These are phyloP conservation scores for Cheilosia soror DNA, from an alignment of 2,888 invertebrate species.

Conservation along the genomic window DNA sequence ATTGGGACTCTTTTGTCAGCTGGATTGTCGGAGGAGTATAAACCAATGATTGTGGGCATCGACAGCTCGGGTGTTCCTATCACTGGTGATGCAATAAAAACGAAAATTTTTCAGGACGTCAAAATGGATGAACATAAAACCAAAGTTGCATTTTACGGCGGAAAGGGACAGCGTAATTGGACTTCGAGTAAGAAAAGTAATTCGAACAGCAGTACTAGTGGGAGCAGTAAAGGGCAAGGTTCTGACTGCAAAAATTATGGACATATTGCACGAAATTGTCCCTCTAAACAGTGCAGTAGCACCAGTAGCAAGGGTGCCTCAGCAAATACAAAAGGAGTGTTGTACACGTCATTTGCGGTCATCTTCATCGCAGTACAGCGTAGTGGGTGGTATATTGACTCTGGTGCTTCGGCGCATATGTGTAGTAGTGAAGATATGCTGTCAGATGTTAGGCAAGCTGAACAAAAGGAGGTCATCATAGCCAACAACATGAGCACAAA, in stretches of 20 bases:
- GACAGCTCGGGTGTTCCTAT: constrained; percentile 33
- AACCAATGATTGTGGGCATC: constrained; percentile 52
- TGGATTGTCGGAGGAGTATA: constrained; percentile 70
- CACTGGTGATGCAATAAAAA: constrained; percentile 27
- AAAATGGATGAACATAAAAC: not conserved
- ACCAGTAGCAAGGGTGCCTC: not conserved
- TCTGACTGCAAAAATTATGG: constrained; percentile 15
- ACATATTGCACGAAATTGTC: constrained; percentile 14
- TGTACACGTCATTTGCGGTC: not conserved
- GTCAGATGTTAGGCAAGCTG: too few relatives aligned
- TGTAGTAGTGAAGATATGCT: too few relatives aligned
- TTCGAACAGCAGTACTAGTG: not conserved
- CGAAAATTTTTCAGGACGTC: constrained; percentile 44
- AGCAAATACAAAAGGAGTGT: not conserved
- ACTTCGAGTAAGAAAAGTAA: not conserved
- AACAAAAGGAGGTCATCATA: too few relatives aligned
- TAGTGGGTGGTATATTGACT: constrained; percentile 19
- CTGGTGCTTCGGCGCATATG: too few relatives aligned
- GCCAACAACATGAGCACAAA: too few relatives aligned
- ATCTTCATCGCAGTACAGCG: not conserved
- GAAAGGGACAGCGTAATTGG: not conserved
- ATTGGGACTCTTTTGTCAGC: constrained; percentile 77
- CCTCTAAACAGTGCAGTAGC: constrained; percentile 7
- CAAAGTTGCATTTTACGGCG: not conserved
- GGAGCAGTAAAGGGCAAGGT: not conserved